These are phyloP conservation scores for Orthosia gracilis DNA, from an alignment of 2,888 invertebrate genomes.

Conservation along the genomic window DNA sequence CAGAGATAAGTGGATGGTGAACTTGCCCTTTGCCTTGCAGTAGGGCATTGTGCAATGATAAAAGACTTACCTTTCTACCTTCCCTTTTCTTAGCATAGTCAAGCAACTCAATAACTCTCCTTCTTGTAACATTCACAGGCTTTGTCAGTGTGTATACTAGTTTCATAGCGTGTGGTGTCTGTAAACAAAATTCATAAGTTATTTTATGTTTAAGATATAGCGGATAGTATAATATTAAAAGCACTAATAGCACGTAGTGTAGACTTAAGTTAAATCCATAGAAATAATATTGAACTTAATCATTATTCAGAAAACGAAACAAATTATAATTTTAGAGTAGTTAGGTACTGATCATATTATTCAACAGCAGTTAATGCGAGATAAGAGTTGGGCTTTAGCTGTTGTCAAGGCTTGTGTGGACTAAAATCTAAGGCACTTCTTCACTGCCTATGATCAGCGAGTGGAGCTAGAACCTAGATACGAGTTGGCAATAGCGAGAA, in stretches of 20 bases:
- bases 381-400: neutral
- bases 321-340: neutral
- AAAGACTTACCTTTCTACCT: constrained; percentile 80
- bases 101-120: constrained; percentile 81
- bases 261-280: neutral
- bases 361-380: too few relatives aligned
- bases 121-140: constrained; percentile 85
- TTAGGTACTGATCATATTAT: neutral
- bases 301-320: neutral
- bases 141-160: constrained; percentile 87
- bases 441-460: too few relatives aligned
- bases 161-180: constrained; percentile 85
- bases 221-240: neutral
- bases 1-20: too few relatives aligned
- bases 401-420: neutral
- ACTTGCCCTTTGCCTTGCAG: neutral
- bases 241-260: neutral
- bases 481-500: too few relatives aligned
- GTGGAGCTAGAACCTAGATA: too few relatives aligned
- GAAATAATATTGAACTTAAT: neutral
- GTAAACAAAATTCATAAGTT: constrained; percentile 61
- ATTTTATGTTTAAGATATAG: neutral
- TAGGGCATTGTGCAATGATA: neutral
- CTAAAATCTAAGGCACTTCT: neutral
- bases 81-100: constrained; percentile 83